Evolutionary conservation across 2,888 invertebrate genomes (phyloP).

Genomic region (Trichogramma dendrolimi): DNA sequence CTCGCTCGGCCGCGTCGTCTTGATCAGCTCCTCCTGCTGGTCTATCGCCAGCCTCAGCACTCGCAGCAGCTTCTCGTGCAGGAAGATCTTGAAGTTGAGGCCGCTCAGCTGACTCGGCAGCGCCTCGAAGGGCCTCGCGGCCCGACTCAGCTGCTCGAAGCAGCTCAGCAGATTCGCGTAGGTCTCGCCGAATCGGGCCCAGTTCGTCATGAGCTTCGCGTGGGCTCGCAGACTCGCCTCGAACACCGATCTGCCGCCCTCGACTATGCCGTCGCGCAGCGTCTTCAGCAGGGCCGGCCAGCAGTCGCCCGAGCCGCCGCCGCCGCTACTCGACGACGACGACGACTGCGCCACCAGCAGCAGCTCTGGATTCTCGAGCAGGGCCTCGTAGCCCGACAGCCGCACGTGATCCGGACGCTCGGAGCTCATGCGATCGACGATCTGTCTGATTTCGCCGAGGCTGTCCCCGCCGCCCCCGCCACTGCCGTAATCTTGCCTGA

Average conservation of each 20-base stretch:
- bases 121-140: conserved; percentile 37
- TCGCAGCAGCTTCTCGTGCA: conserved; percentile 46
- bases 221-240: conserved; percentile 46
- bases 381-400: conserved; percentile 45
- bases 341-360: conserved; percentile 27
- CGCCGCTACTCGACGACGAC: conserved; percentile 2
- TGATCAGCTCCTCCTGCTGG: conserved; percentile 45
- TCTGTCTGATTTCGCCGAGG: conserved; percentile 34
- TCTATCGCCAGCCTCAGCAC: conserved; percentile 41
- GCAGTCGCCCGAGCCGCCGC: conserved; percentile 23
- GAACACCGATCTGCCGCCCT: conserved; percentile 45
- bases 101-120: conserved; percentile 44
- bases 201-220: conserved; percentile 36
- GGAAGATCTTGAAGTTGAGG: conserved; percentile 46
- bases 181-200: conserved; percentile 35
- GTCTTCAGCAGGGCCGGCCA: conserved; percentile 41
- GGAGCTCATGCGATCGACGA: conserved; percentile 41
- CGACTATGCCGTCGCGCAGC: conserved; percentile 42
- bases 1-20: conserved; percentile 38
- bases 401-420: conserved; percentile 48
- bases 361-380: conserved; percentile 42
- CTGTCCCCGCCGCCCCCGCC: conserved; percentile 20
- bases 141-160: conserved; percentile 41
- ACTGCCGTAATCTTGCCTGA: conserved; percentile 18
- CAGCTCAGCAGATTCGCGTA: conserved; percentile 41